Evolutionary conservation across 2,797 vertebrate genomes (phyloP), one percentile per base, ranked within the genome.

Genomic region (Cyclura pinguis): DNA sequence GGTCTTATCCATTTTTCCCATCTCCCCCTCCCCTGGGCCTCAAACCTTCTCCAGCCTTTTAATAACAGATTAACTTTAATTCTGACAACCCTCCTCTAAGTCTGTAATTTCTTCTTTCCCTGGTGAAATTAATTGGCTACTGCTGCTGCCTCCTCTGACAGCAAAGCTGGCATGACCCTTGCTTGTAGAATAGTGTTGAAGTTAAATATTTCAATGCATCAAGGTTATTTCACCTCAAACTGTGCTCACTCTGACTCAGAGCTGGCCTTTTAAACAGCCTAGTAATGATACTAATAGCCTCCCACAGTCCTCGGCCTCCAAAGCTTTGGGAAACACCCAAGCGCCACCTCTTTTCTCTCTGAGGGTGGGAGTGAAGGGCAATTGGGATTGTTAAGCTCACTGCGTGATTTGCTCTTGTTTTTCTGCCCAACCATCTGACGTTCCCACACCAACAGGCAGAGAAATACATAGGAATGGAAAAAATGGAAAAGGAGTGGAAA

Each of bases 61-160:
- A 95, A 90, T 93, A 94, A 94, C 92, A 94, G 94, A 95, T 96
- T 95, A 95, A 92, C 94, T 95, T 94, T 90, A 93, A 94, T 96
- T 96, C 91, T 92, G 95, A 93, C 93, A 95, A 91, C 90, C 86
- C 92, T 69, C 67, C 29, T 95, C 12, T 12, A 94, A 94, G 86
- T 77, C 94, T 87, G 91, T 92, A 92, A 92, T 93, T 93, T 90
- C 91, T 96, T 89, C 93, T 91, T 95, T 91, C 92, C 92, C 94
- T 94, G 96, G 84, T 82, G 80, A 95, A 95, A 94, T 91, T 96
- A 94, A 96, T 95, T 95, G 95, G 89, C 89, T 89, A 88, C 88
- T 80, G 80, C 80, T 1, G 62, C 35, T 16, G 42, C 92, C 74
- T 84, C 88, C 92, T 90, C 84, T 80, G 93, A 85, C 94, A 92